Conservation (phyloP, 2,797 vertebrate species). For the Helicolenus hilgendorfi region DNA sequence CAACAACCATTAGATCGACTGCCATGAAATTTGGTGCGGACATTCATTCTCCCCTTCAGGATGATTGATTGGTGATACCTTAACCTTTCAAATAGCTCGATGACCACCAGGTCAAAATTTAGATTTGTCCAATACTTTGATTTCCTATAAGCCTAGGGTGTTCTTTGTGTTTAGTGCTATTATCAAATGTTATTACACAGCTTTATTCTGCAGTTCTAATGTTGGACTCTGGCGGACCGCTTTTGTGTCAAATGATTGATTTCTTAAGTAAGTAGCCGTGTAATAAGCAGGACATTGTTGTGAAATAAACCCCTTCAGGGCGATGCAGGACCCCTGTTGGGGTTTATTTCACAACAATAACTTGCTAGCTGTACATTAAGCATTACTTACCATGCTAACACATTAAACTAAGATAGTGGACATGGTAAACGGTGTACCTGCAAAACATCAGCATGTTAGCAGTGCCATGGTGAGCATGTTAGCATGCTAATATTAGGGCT, state of each 20-base stretch:
- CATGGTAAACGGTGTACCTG: not conserved
- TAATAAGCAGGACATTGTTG: too few species aligned
- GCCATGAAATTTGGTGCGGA: too few species aligned
- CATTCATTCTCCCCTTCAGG: not conserved
- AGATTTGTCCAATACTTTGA: not conserved
- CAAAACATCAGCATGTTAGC: not conserved
- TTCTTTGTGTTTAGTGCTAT: not conserved
- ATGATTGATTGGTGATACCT: not conserved
- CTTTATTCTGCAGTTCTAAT: too few species aligned
- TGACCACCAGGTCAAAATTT: too few species aligned
- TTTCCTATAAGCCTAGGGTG: not conserved
- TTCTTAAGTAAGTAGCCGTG: too few species aligned
- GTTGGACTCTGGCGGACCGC: too few species aligned
- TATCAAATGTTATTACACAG: not conserved
- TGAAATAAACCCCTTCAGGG: too few species aligned
- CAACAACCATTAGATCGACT: too few species aligned
- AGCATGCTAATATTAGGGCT: not conserved
- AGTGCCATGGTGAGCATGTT: not conserved
- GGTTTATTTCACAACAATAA: too few species aligned
- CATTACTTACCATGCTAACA: not conserved
- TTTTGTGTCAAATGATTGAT: too few species aligned
- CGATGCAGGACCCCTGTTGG: too few species aligned
- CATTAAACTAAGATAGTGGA: not conserved
- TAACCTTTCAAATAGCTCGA: not conserved
- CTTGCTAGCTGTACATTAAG: too few species aligned